phyloP scores from a whole-genome alignment of 1,140 invertebrate genomes.

The Nixonia krombeini region DNA sequence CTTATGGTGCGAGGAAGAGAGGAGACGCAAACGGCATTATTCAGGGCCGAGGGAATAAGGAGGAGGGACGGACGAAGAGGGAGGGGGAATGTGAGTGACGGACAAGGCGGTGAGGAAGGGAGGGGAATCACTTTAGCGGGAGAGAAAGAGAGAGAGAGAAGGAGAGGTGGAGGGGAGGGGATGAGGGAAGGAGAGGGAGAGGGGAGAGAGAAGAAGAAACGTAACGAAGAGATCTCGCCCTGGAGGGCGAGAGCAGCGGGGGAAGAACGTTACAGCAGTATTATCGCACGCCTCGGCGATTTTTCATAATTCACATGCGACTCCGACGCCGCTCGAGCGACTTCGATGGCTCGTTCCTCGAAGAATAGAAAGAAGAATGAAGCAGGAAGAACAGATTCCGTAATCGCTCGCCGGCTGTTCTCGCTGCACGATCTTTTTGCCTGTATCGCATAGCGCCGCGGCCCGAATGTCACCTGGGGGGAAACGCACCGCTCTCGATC shows the following conservation, averaged over 20 bases:
- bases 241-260: slow-evolving; percentile 20
- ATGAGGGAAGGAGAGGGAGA: slow-evolving; percentile 25
- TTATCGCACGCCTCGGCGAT: slow-evolving; percentile 42
- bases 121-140: slow-evolving; percentile 10
- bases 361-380: not conserved
- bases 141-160: slow-evolving; percentile 21
- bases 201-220: slow-evolving; percentile 18
- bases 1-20: slow-evolving; percentile 53
- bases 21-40: slow-evolving; percentile 18
- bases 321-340: slow-evolving; percentile 21
- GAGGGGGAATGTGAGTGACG: not conserved
- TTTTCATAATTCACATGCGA: slow-evolving; percentile 60
- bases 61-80: slow-evolving; percentile 21
- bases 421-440: too few relatives aligned
- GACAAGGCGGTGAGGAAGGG: slow-evolving; percentile 14
- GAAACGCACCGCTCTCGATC: too few relatives aligned
- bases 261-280: slow-evolving; percentile 38
- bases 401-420: not conserved
- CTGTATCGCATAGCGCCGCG: too few relatives aligned
- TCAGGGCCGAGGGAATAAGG: slow-evolving; percentile 6
- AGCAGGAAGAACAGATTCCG: not conserved
- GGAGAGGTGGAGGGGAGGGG: slow-evolving; percentile 15
- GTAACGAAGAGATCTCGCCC: slow-evolving; percentile 4
- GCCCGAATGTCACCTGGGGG: too few relatives aligned
- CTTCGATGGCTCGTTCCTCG: too few relatives aligned